Evolutionary conservation across 2,888 invertebrate species (phyloP).

Genomic region (Caenorhabditis macrosperma): DNA sequence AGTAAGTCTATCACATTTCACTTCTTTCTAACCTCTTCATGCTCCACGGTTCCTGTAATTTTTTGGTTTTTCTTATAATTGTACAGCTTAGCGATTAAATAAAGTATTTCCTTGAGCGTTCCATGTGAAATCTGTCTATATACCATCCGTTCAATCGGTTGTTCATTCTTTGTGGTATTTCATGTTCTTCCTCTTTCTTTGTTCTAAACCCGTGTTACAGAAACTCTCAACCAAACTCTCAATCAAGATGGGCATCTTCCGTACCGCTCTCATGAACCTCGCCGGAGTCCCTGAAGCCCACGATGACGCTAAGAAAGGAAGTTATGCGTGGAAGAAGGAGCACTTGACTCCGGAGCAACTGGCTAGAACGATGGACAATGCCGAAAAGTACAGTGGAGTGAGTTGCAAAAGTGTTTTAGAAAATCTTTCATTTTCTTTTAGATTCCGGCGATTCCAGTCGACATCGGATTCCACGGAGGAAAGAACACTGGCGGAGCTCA

Average conservation of each 20-base stretch:
- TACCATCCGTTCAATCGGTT: constrained; percentile 61
- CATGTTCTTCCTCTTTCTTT: constrained; percentile 1
- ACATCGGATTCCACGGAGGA: constrained; percentile 72
- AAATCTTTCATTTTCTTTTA: constrained; percentile 18
- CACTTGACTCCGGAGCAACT: constrained; percentile 64
- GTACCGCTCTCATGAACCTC: constrained; percentile 67
- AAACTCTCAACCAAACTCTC: no score
- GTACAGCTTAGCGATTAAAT: background rate
- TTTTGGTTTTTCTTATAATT: background rate
- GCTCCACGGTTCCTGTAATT: constrained; percentile 1
- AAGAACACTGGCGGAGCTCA: constrained; percentile 60
- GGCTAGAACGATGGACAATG: constrained; percentile 63
- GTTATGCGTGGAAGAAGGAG: constrained; percentile 66
- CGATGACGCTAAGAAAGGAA: constrained; percentile 63
- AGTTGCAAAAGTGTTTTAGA: constrained; percentile 3
- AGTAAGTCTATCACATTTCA: constrained; percentile 7
- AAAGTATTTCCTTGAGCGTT: background rate
- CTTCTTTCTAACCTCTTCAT: background rate
- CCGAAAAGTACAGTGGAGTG: constrained; percentile 65
- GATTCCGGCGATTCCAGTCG: constrained; percentile 74
- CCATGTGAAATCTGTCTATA: constrained; percentile 2
- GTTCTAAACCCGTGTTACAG: constrained; percentile 9
- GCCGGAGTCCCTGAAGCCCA: constrained; percentile 65
- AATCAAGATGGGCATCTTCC: constrained; percentile 71
- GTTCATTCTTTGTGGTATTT: background rate